Percentiles rank a stretch among this genome's conserved stretches.
These are phyloP conservation scores for Drosophila sp. DNA, from an alignment of 1,140 invertebrate genomes.

Conservation along the genomic window DNA sequence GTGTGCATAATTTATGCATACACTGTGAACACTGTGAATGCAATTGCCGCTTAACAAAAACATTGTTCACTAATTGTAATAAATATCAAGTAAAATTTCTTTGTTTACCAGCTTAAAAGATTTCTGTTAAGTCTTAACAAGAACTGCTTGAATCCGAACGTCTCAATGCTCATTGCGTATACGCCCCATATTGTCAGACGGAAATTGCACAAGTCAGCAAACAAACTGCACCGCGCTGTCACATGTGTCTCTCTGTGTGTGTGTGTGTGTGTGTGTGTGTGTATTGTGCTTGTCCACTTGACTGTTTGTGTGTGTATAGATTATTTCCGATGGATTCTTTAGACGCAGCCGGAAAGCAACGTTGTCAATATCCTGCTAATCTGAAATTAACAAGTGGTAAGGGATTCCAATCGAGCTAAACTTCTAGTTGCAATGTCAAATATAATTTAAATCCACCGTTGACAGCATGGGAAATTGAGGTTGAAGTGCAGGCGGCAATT, in stretches of 20 bases:
- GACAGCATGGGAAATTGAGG: constrained; percentile 61
- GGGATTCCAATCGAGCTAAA: constrained; percentile 17
- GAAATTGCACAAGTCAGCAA: constrained; percentile 78
- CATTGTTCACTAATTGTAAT: background rate
- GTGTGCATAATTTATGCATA: constrained; percentile 32
- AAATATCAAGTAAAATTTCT: constrained; percentile 4
- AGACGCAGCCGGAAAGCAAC: constrained; percentile 50
- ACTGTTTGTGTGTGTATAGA: constrained; percentile 45
- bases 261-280: constrained; percentile 43
- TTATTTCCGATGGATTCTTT: constrained; percentile 52
- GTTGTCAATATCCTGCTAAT: constrained; percentile 77
- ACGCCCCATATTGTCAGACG: constrained; percentile 64
- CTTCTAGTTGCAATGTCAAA: constrained; percentile 41
- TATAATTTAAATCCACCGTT: constrained; percentile 54
- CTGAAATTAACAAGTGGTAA: constrained; percentile 61
- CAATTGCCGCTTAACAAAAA: background rate
- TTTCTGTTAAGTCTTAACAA: constrained; percentile 8
- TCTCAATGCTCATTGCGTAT: constrained; percentile 57
- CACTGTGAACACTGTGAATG: constrained; percentile 33
- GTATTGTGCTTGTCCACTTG: constrained; percentile 3
- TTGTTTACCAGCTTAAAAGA: background rate
- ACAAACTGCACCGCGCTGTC: constrained; percentile 55
- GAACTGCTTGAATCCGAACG: constrained; percentile 12
- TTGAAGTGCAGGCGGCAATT: constrained; percentile 58
- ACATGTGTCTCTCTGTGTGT: constrained; percentile 28